phyloP scores from a whole-genome alignment of 2,888 invertebrate genomes.

The Drosophila algonquin region DNA sequence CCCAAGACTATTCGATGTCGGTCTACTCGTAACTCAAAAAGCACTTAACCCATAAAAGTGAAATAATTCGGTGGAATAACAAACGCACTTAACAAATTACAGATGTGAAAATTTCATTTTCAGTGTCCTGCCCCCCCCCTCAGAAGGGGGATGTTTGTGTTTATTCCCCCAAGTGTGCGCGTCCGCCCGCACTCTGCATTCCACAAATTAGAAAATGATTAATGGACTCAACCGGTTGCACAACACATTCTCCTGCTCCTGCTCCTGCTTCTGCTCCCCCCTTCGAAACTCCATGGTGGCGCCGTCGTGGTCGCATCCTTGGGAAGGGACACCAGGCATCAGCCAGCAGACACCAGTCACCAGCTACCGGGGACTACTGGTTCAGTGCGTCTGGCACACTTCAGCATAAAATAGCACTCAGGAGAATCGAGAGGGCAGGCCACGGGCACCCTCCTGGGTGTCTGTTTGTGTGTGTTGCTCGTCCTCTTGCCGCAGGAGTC shows the following conservation, averaged over 20 bases:
- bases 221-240: constrained; percentile 83
- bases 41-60: constrained; percentile 79
- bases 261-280: no score
- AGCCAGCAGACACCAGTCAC: constrained; percentile 4
- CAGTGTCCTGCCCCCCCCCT: constrained; percentile 48
- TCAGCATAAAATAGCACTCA: constrained; percentile 81
- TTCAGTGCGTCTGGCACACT: constrained; percentile 79
- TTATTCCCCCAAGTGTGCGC: constrained; percentile 14
- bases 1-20: background rate
- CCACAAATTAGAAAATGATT: constrained; percentile 84
- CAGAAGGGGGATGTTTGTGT: constrained; percentile 18
- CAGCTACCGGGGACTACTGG: constrained; percentile 27
- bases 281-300: constrained; percentile 35
- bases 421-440: constrained; percentile 67
- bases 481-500: constrained; percentile 58
- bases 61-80: constrained; percentile 79
- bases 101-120: constrained; percentile 84
- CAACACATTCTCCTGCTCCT: constrained; percentile 27
- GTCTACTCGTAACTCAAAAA: constrained; percentile 63
- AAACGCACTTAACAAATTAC: constrained; percentile 84
- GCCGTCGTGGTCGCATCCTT: constrained; percentile 64
- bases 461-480: constrained; percentile 9
- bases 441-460: constrained; percentile 27
- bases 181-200: constrained; percentile 70
- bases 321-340: constrained; percentile 19